Evolutionary conservation across 1,140 invertebrate genomes (phyloP).

Genomic region (Neodiprion lecontei): DNA sequence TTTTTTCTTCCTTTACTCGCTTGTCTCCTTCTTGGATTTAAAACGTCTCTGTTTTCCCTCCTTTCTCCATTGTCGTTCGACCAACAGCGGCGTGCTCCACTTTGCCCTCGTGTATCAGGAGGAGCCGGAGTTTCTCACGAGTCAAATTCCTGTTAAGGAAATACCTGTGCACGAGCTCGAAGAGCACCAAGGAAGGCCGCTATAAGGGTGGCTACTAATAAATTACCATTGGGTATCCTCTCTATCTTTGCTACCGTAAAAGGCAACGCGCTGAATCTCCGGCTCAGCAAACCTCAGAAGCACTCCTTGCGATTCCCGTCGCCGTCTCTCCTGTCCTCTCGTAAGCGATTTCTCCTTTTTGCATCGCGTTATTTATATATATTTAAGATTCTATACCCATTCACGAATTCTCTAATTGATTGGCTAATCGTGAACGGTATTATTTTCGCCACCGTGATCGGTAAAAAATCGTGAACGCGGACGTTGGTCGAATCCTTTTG

Average conservation of each 20-base stretch:
- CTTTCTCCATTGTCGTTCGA: neutral
- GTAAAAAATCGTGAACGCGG: too few species aligned
- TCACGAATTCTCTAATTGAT: too few species aligned
- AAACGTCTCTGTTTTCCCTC: neutral
- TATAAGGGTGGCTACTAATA: neutral
- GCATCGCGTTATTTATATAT: too few species aligned
- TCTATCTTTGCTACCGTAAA: constrained; percentile 2
- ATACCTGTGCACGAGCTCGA: neutral
- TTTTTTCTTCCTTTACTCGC: neutral
- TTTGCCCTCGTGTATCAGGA: neutral
- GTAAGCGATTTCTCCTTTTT: too few species aligned
- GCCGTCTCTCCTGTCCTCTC: too few species aligned
- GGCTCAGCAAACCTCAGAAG: too few species aligned
- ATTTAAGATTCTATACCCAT: too few species aligned
- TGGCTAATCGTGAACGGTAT: too few species aligned
- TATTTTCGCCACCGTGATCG: too few species aligned
- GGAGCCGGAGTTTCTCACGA: neutral
- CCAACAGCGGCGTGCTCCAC: neutral
- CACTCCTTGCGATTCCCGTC: too few species aligned
- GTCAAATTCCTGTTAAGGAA: neutral
- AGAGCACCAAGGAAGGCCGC: neutral
- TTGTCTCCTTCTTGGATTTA: neutral
- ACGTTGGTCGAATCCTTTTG: too few species aligned
- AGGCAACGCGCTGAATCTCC: neutral
- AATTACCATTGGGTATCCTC: constrained; percentile 1